These are phyloP conservation scores for Sinocyclocheilus grahami DNA, from an alignment of 2,113 vertebrate genomes.

Conservation along the genomic window DNA sequence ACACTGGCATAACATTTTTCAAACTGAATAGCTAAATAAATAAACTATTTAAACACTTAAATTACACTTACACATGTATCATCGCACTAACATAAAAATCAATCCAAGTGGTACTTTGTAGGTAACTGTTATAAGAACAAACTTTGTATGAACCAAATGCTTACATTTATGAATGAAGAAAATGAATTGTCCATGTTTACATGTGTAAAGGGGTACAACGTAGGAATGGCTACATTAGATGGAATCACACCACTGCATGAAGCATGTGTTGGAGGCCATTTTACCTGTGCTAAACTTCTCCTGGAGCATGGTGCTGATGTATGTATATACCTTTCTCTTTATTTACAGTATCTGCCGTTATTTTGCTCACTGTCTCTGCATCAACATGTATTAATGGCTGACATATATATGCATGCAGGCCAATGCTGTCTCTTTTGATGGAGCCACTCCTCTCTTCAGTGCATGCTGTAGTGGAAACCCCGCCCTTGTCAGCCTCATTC, in stretches of 20 bases:
- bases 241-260: constrained; percentile 88
- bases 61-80: background rate
- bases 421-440: constrained; percentile 78
- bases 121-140: background rate
- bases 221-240: constrained; percentile 85
- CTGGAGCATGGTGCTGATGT: constrained; percentile 85
- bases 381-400: background rate
- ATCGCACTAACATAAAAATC: background rate
- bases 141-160: background rate
- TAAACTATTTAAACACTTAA: too few species aligned
- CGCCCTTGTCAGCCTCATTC: constrained; percentile 80
- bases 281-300: constrained; percentile 84
- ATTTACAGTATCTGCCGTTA: background rate
- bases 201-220: constrained; percentile 81
- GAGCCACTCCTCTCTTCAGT: constrained; percentile 85
- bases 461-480: constrained; percentile 86
- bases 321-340: constrained; percentile 54
- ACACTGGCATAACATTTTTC: background rate
- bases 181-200: background rate
- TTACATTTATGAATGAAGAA: background rate
- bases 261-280: constrained; percentile 86
- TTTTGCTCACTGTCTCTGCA: background rate
- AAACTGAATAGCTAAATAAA: too few species aligned
- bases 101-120: background rate
- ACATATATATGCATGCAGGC: constrained; percentile 71